Conservation (phyloP, 1,140 invertebrate genomes). For the Capitella teleta region DNA sequence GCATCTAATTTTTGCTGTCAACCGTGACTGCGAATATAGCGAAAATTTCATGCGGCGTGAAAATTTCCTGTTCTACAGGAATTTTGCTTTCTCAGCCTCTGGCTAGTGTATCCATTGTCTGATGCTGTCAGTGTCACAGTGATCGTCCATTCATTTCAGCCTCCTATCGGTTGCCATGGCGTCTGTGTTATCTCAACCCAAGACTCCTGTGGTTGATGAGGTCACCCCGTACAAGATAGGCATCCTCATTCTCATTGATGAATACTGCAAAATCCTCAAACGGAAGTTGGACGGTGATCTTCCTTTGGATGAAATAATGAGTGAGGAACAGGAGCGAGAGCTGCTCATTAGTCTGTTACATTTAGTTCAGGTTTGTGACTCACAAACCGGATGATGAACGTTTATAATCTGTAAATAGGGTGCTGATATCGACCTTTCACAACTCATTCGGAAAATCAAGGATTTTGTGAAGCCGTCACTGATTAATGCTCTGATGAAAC, state of each 20-base stretch:
- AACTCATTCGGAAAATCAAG: conserved; percentile 47
- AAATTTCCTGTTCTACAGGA: too few relatives aligned
- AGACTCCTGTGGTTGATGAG: too few relatives aligned
- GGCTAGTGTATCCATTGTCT: too few relatives aligned
- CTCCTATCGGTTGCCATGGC: too few relatives aligned
- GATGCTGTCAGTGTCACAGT: too few relatives aligned
- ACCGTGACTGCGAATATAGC: too few relatives aligned
- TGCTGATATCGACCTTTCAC: conserved; percentile 53
- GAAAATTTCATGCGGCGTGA: too few relatives aligned
- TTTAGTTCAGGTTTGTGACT: conserved; percentile 28
- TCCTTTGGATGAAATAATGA: conserved; percentile 1
- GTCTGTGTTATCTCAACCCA: too few relatives aligned
- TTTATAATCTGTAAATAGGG: conserved; percentile 32
- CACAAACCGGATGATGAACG: background rate
- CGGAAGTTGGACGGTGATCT: background rate
- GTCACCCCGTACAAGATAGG: conserved; percentile 38
- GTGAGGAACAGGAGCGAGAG: conserved; percentile 26
- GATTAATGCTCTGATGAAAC: conserved; percentile 19
- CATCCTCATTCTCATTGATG: conserved; percentile 28
- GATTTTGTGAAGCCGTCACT: conserved; percentile 43
- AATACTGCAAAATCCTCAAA: conserved; percentile 23
- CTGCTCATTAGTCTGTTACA: conserved; percentile 32
- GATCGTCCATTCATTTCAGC: too few relatives aligned
- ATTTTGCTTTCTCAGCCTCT: too few relatives aligned
- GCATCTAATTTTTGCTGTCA: too few relatives aligned